These are phyloP conservation scores for Cylloceria caligata DNA, from an alignment of 2,888 invertebrate species.

Conservation along the genomic window DNA sequence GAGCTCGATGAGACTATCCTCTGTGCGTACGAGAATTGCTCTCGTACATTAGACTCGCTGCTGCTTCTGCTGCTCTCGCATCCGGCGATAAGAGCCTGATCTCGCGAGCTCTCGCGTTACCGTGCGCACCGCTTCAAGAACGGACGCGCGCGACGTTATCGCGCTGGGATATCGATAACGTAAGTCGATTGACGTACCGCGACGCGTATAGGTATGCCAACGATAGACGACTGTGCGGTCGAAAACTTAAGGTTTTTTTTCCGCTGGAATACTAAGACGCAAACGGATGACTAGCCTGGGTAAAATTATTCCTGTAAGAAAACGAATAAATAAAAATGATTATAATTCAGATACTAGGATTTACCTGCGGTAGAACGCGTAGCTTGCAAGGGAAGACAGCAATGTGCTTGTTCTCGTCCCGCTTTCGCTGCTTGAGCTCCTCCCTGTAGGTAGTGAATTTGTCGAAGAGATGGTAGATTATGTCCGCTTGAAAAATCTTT, in stretches of 20 bases:
- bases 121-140: conserved; percentile 23
- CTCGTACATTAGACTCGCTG: conserved; percentile 48
- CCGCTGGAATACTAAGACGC: background rate
- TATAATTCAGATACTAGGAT: conserved; percentile 60
- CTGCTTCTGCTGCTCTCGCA: conserved; percentile 57
- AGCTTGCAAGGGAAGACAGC: conserved; percentile 99
- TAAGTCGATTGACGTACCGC: conserved; percentile 50
- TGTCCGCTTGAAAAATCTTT: conserved; percentile 99
- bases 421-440: conserved; percentile 94
- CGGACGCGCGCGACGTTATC: conserved; percentile 63
- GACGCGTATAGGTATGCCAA: conserved; percentile 18
- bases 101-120: conserved; percentile 58
- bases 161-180: conserved; percentile 64
- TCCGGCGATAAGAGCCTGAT: conserved; percentile 70
- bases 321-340: background rate
- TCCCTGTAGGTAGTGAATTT: conserved; percentile 97
- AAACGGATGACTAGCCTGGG: background rate
- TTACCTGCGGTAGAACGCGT: conserved; percentile 90
- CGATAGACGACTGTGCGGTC: background rate
- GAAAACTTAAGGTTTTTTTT: background rate
- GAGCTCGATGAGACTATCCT: conserved; percentile 16
- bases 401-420: conserved; percentile 97
- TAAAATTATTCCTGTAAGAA: background rate
- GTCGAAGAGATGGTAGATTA: conserved; percentile 99
- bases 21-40: conserved; percentile 29